Base-by-base conservation (phyloP, 2,113 vertebrate species). In the Plecotus auritus region DNA sequence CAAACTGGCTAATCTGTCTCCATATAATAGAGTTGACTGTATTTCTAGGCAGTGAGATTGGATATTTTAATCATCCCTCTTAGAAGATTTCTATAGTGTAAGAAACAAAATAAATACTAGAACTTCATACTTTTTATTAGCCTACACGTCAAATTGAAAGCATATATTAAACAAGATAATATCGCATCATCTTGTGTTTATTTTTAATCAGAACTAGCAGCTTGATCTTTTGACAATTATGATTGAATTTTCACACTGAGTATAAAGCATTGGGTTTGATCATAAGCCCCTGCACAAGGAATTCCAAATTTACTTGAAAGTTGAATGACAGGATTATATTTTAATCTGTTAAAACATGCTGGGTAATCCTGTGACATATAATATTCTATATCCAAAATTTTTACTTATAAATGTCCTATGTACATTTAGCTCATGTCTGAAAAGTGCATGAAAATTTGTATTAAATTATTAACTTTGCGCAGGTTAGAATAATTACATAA, bases 191-290 rank as follows among this genome's bases (percentile, higher is more conserved):
- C 47, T 49, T 61, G 23, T 28, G 9, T 61, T 30, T 76, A 16
- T 88, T 95, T 95, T 59, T 91, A 95, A 96, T 96, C 92, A 74
- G 78, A 73, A 85, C 26, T 85, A 93, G 49, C 4, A 93, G 95
- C 96, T 96, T 97, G 88, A 81, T 98, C 88, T 95, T 96, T 90
- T 97, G 87, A 96, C 96, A 97, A 87, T 85, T 88, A 85, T 92
- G 28, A 88, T 64, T 95, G 56, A 92, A 85, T 86, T 98, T 97
- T 94, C 95, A 88, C n/a, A 89, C 51, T 47, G 77, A 93, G 59
- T 94, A 69, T 89, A 94, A 96, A 97, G 77, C 81, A 82, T 74
- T 77, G 91, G 67, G 51, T 74, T 94, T 92, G 84, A 61, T 73
- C 77, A 97, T 96, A 97, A 95, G 13, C 67, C 64, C 18, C 20